Base-by-base conservation (phyloP, 2,113 vertebrate genomes). In the Gopherus flavomarginatus region DNA sequence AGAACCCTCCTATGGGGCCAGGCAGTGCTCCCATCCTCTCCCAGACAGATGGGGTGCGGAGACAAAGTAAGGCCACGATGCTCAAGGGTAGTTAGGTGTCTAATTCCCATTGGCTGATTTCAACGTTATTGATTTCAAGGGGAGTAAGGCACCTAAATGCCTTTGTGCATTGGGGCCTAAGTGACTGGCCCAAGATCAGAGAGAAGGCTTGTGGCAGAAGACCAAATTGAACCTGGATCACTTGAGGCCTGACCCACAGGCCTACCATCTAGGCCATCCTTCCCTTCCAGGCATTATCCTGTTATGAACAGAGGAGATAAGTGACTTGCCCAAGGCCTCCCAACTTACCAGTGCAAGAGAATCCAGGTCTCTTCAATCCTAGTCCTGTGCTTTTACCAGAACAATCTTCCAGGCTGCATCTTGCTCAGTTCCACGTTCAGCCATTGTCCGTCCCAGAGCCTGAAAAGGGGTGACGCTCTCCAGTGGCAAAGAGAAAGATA, bases 341-440 rank as follows among this genome's bases (percentile, higher is more conserved):
- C 38, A 1, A 3, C 14, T 14, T 92, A 22, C 81, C 42, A 0
- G 0, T 47, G 57, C 8, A 54, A 85, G 75, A 52, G 35, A 86
- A 56, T 3, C 53, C 53, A 14, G 26, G 86, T 11, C 35, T 31
- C 77, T 81, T 62, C 14, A 3, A 22, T 7, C 77, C 26, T 0
- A 31, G 44, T 21, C 26, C 84, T 75, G 5, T 59, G 59, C 44
- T 78, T 78, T 78, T 9, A 27, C 24, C 42, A 16, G 42, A 27
- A 78, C 5, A 47, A 27, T 11, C 26, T 78, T 78, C 12, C 38
- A 47, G 13, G 26, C 75, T 78, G 42, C 2, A 4, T 78, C 44
- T 44, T 26, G 13, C 38, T 47, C 54, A 14, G 24, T 17, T 22
- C 81, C 26, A 24, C 8, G 3, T 19, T 80, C 78, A n/a, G 17